Base-by-base conservation (phyloP, 2,797 vertebrate species). In the Paguma larvata region DNA sequence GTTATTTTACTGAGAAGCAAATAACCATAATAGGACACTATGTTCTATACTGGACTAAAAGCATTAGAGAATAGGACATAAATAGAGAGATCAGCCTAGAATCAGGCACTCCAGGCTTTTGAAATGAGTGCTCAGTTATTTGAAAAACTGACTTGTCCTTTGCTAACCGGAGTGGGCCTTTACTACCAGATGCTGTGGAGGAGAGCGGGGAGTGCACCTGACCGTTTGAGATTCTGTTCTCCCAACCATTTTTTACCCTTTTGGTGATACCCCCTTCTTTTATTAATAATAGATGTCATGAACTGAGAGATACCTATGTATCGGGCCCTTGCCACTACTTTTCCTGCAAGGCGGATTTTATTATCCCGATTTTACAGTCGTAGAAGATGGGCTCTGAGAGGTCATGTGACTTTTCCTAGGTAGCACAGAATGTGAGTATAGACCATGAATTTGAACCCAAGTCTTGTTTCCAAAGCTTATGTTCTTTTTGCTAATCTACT, bases 1-100 rank as follows among this genome's bases (percentile, higher is more conserved):
- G 75, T 95, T 92, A 92, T 95, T 93, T 95, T 85, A 95, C 15
- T 92, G 85, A 48, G 89, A 91, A 89, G 75, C 59, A 96, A 91
- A 92, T 87, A 80, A 73, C 48, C 46, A 14, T 62, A 62, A 68
- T 41, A 46, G 51, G 85, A 82, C 15, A 63, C 85, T 48, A 2
- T 83, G 84, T 94, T 93, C 87, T 73, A 25, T 63, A 79, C 30
- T 89, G 41, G 94, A 53, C 68, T 56, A 53, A 85, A 53, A 65
- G 23, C 48, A n/a, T 46, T 90, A 79, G 30, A 73, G 48, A 53
- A 68, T 38, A 27, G 44, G 77, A 77, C 12, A 53, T 48, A 3
- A 73, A 75, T 90, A 38, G 38, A 38, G 38, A 92, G 65, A 79
- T 84, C 56, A 72, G 15, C 63, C 12, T 27, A 65, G 15, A 16